Percentiles rank a stretch among this genome's conserved stretches.
Conservation (phyloP, 1,140 invertebrate species). For the Meloidogyne floridensis region DNA sequence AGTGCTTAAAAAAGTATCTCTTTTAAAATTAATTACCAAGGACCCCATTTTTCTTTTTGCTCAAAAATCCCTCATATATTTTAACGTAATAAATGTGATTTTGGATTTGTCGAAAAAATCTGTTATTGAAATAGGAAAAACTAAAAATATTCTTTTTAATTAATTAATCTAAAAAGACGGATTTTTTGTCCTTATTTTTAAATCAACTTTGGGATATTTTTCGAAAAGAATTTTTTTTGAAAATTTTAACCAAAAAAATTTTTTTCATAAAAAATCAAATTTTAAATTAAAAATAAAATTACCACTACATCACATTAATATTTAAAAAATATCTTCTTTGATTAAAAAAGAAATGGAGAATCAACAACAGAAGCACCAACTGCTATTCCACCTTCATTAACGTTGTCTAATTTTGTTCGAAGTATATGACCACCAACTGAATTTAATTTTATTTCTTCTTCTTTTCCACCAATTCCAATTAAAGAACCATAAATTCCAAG, state of each 20-base stretch:
- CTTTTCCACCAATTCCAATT: slow-evolving; percentile 71
- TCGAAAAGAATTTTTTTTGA: no score
- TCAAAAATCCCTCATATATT: neutral
- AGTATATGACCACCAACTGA: slow-evolving; percentile 85
- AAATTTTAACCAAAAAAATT: no score
- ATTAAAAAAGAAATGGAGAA: slow-evolving; percentile 66
- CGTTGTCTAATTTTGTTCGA: slow-evolving; percentile 81
- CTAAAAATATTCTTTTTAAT: no score
- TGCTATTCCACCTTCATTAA: slow-evolving; percentile 88
- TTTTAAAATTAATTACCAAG: neutral
- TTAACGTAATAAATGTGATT: neutral
- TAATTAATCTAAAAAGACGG: no score
- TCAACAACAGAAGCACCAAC: slow-evolving; percentile 86
- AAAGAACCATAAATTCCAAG: slow-evolving; percentile 87
- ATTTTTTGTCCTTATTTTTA: no score
- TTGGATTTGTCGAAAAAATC: neutral
- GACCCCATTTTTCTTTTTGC: neutral
- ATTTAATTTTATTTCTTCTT: slow-evolving; percentile 71
- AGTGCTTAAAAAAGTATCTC: neutral
- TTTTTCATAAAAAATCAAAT: no score
- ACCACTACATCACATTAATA: neutral
- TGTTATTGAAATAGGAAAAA: no score
- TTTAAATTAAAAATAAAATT: neutral
- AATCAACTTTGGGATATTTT: no score
- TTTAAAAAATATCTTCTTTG: neutral